Evolutionary conservation across 30 jellyfish, hydroid and myxozoan species (phyloP).

Genomic region (Chironex yamaguchii): DNA sequence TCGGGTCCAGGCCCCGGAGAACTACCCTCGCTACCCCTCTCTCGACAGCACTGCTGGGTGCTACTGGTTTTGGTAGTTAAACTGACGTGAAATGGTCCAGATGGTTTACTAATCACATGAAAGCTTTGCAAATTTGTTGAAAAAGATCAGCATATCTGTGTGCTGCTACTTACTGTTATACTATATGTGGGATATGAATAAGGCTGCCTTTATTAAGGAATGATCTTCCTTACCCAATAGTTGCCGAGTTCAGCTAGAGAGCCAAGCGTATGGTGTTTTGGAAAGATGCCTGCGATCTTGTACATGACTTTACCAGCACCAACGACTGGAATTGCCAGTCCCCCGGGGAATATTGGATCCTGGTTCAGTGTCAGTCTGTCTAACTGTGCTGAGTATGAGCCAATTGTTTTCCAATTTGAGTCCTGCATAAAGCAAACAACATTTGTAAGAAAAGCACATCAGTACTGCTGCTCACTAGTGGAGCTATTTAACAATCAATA

Average conservation of each 20-base stretch:
- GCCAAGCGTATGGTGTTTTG: constrained; percentile 75
- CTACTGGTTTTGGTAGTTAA: no score
- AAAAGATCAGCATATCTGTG: not conserved
- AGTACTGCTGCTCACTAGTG: no score
- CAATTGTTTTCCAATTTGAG: constrained; percentile 83
- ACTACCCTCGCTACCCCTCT: no score
- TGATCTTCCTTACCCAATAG: constrained; percentile 87
- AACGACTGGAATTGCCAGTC: constrained; percentile 79
- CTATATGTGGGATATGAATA: not conserved
- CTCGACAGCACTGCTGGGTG: no score
- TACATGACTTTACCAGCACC: constrained; percentile 88
- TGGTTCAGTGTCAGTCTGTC: constrained; percentile 53
- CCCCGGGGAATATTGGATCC: constrained; percentile 93
- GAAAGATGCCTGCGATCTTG: constrained; percentile 88
- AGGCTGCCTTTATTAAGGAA: no score
- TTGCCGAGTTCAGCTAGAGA: constrained; percentile 79
- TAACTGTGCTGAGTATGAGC: constrained; percentile 62
- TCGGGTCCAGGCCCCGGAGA: no score
- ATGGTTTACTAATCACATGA: no score
- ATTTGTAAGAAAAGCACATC: no score
- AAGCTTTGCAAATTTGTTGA: not conserved
- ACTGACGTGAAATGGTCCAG: no score
- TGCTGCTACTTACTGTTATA: no score
- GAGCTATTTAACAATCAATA: no score
- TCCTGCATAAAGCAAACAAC: no score